Percentiles rank a stretch among this genome's conserved stretches.
Conservation (phyloP, 2,888 invertebrate genomes). For the Parnassius glacialis region DNA sequence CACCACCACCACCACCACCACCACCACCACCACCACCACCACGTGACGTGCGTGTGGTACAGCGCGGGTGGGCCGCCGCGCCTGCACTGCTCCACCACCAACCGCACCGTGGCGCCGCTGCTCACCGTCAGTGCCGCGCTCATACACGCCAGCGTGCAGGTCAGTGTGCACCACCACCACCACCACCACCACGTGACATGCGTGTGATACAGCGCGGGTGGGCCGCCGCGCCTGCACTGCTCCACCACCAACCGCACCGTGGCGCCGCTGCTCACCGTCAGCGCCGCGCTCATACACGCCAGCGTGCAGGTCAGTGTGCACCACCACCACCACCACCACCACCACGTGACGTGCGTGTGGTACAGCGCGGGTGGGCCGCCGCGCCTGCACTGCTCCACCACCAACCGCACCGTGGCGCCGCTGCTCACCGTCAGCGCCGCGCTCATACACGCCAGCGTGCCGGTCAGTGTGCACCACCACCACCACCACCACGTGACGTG, state of each 20-base stretch:
- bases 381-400: no score
- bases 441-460: slow-evolving; percentile 28
- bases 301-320: neutral
- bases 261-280: slow-evolving; percentile 1
- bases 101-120: slow-evolving; percentile 1
- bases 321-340: neutral
- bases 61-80: neutral
- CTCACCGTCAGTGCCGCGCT: neutral
- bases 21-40: neutral
- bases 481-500: neutral
- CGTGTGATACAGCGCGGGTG: neutral
- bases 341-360: neutral
- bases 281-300: slow-evolving; percentile 1
- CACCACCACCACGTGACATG: neutral
- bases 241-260: slow-evolving; percentile 1
- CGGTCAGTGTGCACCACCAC: neutral
- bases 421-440: slow-evolving; percentile 44
- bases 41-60: neutral
- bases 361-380: no score
- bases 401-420: slow-evolving; percentile 1
- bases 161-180: neutral
- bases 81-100: slow-evolving; percentile 1
- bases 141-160: slow-evolving; percentile 1
- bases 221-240: neutral
- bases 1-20: no score